Conservation (phyloP, 2,113 vertebrate species). For the Anolis carolinensis region DNA sequence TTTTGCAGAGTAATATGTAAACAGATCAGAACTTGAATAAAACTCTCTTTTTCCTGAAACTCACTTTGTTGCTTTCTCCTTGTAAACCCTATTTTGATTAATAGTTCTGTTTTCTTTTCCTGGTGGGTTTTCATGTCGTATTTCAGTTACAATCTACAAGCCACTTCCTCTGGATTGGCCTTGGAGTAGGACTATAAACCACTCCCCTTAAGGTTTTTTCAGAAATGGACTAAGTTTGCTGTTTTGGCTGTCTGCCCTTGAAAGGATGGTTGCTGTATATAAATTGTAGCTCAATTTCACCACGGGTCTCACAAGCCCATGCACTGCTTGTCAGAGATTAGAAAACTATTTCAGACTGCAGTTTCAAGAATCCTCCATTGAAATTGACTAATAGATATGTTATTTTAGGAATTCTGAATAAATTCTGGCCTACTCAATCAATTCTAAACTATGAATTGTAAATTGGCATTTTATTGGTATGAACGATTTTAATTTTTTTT, state of each 20-base stretch:
- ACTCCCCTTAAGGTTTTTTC: not conserved
- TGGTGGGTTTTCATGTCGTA: not conserved
- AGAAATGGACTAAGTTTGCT: not conserved
- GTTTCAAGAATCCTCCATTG: not conserved
- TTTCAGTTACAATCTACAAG: constrained; percentile 10
- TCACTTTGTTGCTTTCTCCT: not conserved
- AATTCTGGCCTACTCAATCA: too few species aligned
- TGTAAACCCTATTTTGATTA: constrained; percentile 7
- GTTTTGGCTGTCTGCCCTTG: not conserved
- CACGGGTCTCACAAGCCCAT: not conserved
- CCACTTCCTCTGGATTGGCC: constrained; percentile 2
- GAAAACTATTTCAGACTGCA: not conserved
- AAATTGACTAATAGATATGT: too few species aligned
- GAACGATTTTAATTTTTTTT: too few species aligned
- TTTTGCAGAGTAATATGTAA: not conserved
- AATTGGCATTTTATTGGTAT: too few species aligned
- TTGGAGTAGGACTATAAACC: constrained; percentile 20
- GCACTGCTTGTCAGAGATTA: not conserved
- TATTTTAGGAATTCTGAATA: too few species aligned
- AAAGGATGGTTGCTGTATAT: not conserved
- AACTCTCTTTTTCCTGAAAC: not conserved
- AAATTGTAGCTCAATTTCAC: constrained; percentile 1
- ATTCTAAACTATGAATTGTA: too few species aligned
- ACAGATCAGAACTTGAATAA: not conserved
- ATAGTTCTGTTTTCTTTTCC: not conserved